Percentiles rank a stretch among this genome's conserved stretches.
Conservation (phyloP, 2,888 invertebrate species). For the Neoascia interrupta region DNA sequence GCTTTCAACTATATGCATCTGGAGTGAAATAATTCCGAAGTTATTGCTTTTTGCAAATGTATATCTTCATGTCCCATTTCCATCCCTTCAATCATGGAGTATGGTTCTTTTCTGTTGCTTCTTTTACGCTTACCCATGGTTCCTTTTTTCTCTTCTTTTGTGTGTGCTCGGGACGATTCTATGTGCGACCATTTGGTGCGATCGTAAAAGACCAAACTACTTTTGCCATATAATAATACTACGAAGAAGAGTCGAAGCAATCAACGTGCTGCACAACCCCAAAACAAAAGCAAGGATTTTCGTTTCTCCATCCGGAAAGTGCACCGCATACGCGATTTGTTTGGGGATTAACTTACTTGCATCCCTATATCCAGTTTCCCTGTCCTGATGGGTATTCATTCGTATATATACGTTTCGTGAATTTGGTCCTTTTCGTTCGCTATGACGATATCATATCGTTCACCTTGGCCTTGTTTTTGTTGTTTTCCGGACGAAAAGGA, state of each 20-base stretch:
- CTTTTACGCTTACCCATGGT: constrained; percentile 1
- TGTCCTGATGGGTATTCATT: background rate
- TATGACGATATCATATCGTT: background rate
- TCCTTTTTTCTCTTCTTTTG: background rate
- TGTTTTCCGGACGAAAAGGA: background rate
- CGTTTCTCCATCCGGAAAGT: constrained; percentile 33
- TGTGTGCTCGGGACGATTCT: too few relatives aligned
- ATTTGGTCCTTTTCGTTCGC: constrained; percentile 37
- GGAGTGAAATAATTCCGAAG: too few relatives aligned
- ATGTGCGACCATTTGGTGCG: constrained; percentile 61
- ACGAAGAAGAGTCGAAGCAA: constrained; percentile 48
- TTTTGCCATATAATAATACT: constrained; percentile 39
- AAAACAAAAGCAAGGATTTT: constrained; percentile 46
- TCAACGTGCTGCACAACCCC: constrained; percentile 50
- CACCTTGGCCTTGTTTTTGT: background rate
- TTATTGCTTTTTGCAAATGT: constrained; percentile 66
- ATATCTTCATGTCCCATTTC: too few relatives aligned
- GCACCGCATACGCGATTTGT: constrained; percentile 62
- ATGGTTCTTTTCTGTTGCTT: constrained; percentile 43
- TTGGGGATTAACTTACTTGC: constrained; percentile 60
- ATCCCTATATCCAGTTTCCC: constrained; percentile 12
- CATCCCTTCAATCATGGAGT: constrained; percentile 44
- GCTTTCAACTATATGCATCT: too few relatives aligned
- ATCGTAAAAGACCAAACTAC: constrained; percentile 63
- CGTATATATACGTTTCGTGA: background rate